Conservation (phyloP, 2,797 vertebrate species). For the Gadopsis bispinosus region DNA sequence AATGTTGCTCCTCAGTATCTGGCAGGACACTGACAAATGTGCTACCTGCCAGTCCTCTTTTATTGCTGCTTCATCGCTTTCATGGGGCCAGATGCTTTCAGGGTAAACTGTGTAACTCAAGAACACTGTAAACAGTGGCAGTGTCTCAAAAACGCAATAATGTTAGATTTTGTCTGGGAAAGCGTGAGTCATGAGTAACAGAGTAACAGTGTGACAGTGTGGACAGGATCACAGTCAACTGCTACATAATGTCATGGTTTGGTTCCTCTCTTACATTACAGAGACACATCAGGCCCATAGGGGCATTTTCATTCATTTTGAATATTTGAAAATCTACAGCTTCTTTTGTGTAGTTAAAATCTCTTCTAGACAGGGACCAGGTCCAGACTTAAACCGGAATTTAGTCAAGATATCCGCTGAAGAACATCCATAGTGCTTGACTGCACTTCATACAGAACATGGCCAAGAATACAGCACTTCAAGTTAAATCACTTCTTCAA, state of each 20-base stretch:
- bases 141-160: conserved; percentile 13
- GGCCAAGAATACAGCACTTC: not conserved
- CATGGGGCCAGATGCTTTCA: conserved; percentile 26
- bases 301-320: not conserved
- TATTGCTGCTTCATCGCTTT: conserved; percentile 57
- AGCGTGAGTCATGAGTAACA: not conserved
- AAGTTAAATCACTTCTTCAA: conserved; percentile 6
- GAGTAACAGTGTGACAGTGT: not conserved
- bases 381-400: not conserved
- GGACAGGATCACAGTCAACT: conserved; percentile 2
- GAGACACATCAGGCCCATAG: conserved; percentile 5
- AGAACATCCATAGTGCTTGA: not conserved
- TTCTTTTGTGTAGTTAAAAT: conserved; percentile 10
- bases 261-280: conserved; percentile 3
- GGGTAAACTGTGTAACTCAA: conserved; percentile 39
- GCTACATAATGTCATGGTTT: conserved; percentile 7
- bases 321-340: not conserved
- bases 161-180: conserved; percentile 10
- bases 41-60: conserved; percentile 40
- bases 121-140: conserved; percentile 33
- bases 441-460: not conserved
- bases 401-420: not conserved
- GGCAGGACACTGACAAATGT: conserved; percentile 33
- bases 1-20: conserved; percentile 27
- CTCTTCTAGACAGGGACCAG: not conserved